phyloP scores from a whole-genome alignment of 2,797 vertebrate species.

The Pteronotus mesoamericanus region DNA sequence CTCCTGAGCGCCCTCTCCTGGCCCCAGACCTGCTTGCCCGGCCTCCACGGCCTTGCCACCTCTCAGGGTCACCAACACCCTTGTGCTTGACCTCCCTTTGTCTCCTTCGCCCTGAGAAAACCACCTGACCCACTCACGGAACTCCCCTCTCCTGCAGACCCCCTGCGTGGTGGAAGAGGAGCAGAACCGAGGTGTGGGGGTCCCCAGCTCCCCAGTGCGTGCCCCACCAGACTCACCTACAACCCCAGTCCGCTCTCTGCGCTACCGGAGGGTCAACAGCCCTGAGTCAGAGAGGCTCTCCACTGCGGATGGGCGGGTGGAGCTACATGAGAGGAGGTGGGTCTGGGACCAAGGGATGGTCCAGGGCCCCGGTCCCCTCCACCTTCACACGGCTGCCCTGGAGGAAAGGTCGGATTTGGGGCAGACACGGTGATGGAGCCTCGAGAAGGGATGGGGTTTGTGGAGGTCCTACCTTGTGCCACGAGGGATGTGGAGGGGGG shows the following conservation, averaged over 20 bases:
- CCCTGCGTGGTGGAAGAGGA: constrained; percentile 91
- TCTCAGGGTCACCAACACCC: not conserved
- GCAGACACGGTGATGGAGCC: not conserved
- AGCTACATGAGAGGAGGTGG: constrained; percentile 91
- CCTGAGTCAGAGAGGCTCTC: constrained; percentile 95
- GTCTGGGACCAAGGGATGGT: not conserved
- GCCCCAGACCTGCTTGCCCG: not conserved
- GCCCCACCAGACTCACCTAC: constrained; percentile 91
- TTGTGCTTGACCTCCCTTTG: not conserved
- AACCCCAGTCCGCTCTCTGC: constrained; percentile 89
- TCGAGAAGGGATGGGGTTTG: not conserved
- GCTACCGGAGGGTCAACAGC: constrained; percentile 93
- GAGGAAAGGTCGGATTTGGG: not conserved
- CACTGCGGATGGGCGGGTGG: constrained; percentile 89
- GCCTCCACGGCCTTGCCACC: not conserved
- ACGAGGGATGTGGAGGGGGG: fast-evolving
- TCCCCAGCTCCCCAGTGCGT: constrained; percentile 90
- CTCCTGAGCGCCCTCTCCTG: not conserved
- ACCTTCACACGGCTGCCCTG: not conserved
- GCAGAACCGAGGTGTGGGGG: constrained; percentile 87
- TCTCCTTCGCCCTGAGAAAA: not conserved
- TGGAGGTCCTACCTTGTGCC: not conserved
- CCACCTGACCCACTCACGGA: not conserved
- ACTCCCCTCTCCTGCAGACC: constrained; percentile 77
- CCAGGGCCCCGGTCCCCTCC: not conserved